These are phyloP conservation scores for Cyclophora punctaria DNA, from an alignment of 2,888 invertebrate genomes.

Conservation along the genomic window DNA sequence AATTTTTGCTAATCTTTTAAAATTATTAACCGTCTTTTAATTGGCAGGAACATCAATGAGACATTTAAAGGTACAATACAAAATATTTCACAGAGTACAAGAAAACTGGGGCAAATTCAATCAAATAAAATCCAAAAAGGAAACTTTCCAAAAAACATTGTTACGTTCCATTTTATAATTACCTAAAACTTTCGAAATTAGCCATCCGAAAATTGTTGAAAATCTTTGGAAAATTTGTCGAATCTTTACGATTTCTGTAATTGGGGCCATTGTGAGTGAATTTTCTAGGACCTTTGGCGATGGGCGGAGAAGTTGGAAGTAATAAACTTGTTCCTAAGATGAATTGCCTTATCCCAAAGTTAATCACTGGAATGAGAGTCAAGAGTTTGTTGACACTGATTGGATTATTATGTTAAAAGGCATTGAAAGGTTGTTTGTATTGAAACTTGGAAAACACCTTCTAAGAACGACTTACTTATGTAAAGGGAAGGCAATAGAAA, in stretches of 20 bases:
- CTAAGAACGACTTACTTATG: too few relatives aligned
- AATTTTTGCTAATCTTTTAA: too few relatives aligned
- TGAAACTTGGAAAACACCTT: constrained; percentile 6
- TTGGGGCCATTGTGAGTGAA: constrained; percentile 52
- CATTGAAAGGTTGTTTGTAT: background rate
- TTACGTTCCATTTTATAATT: constrained; percentile 3
- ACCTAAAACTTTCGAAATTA: constrained; percentile 26
- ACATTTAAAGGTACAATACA: too few relatives aligned
- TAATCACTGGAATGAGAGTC: constrained; percentile 43
- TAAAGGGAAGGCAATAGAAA: too few relatives aligned
- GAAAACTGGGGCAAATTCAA: too few relatives aligned
- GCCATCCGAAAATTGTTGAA: constrained; percentile 32
- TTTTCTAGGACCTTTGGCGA: constrained; percentile 42
- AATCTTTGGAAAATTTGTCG: constrained; percentile 32
- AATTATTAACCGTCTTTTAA: too few relatives aligned
- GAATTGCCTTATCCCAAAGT: constrained; percentile 58
- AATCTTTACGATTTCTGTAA: constrained; percentile 52
- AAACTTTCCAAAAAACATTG: too few relatives aligned
- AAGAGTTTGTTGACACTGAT: constrained; percentile 8
- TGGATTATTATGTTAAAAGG: constrained; percentile 1
- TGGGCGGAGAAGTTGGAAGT: constrained; percentile 49
- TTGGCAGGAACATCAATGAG: too few relatives aligned
- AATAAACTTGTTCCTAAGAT: constrained; percentile 62
- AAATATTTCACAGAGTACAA: too few relatives aligned
- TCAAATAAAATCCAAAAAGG: constrained; percentile 1